Conservation (phyloP, 1,140 invertebrate genomes). For the Macrostomum lignano region DNA sequence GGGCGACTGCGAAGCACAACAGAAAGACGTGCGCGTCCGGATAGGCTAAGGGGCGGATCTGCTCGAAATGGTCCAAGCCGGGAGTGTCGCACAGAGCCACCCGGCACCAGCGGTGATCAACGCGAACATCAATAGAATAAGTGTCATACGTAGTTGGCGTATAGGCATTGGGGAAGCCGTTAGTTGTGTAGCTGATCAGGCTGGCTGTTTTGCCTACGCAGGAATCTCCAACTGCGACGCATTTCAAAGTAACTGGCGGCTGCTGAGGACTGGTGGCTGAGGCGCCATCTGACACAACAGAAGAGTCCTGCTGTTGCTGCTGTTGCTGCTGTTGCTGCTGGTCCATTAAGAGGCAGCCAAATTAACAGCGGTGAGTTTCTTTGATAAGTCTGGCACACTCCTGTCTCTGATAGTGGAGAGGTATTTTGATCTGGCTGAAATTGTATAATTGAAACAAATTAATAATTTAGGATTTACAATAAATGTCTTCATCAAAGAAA, state of each 20-base stretch:
- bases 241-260: constrained; percentile 3
- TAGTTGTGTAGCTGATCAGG: constrained; percentile 1
- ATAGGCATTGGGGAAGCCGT: constrained; percentile 1
- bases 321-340: too few species aligned
- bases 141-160: constrained; percentile 1
- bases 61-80: neutral
- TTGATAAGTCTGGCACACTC: too few species aligned
- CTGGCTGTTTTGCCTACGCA: neutral
- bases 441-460: too few species aligned
- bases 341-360: too few species aligned
- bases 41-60: constrained; percentile 4
- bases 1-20: constrained; percentile 4
- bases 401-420: too few species aligned
- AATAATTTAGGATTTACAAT: too few species aligned
- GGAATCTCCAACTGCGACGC: neutral
- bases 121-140: neutral
- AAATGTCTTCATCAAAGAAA: too few species aligned
- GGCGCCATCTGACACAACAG: too few species aligned
- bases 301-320: too few species aligned
- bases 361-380: too few species aligned
- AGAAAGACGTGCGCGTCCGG: constrained; percentile 3
- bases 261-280: too few species aligned
- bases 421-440: too few species aligned
- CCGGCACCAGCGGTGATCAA: neutral
- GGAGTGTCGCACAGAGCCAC: neutral